A percentile compares a stretch with the other conserved stretches of the same genome.
Conservation (phyloP, 2,113 vertebrate species). For the Craseonycteris thonglongyai region DNA sequence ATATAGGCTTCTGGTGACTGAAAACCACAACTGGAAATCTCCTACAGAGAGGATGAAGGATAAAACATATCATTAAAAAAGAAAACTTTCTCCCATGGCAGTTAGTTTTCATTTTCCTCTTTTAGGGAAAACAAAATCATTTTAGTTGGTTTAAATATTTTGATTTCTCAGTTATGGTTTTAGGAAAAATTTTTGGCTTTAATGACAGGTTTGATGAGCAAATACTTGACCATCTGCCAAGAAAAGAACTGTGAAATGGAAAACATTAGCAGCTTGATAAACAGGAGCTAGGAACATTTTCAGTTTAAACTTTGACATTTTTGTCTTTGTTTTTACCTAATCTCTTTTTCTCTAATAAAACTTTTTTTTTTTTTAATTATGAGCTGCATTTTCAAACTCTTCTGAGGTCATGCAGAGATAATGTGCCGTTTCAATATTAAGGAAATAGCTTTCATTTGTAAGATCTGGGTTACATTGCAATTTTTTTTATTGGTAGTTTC, state of each 20-base stretch:
- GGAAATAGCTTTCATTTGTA: not conserved
- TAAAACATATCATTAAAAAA: not conserved
- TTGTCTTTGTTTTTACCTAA: not conserved
- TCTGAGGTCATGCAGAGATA: not conserved
- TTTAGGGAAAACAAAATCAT: constrained; percentile 26
- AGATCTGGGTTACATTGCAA: not conserved
- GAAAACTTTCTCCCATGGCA: not conserved
- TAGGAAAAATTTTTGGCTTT: not conserved
- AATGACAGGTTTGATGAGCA: constrained; percentile 7
- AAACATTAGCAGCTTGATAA: constrained; percentile 8
- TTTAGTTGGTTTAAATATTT: constrained; percentile 39
- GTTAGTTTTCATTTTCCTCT: not conserved
- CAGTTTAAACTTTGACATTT: not conserved
- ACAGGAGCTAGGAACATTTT: not conserved
- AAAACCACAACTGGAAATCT: not conserved
- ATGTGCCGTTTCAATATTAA: not conserved
- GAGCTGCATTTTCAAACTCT: not conserved
- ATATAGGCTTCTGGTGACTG: not conserved
- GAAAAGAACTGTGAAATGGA: not conserved
- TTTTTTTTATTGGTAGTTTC: not conserved
- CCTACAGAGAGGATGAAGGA: not conserved
- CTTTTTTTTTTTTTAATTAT: not conserved
- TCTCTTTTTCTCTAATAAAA: not conserved
- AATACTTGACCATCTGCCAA: constrained; percentile 37
- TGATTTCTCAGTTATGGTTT: constrained; percentile 15